Evolutionary conservation across 2,888 invertebrate species (phyloP), one percentile per base, ranked within the genome.

Genomic region (Eubasilissa splendida): DNA sequence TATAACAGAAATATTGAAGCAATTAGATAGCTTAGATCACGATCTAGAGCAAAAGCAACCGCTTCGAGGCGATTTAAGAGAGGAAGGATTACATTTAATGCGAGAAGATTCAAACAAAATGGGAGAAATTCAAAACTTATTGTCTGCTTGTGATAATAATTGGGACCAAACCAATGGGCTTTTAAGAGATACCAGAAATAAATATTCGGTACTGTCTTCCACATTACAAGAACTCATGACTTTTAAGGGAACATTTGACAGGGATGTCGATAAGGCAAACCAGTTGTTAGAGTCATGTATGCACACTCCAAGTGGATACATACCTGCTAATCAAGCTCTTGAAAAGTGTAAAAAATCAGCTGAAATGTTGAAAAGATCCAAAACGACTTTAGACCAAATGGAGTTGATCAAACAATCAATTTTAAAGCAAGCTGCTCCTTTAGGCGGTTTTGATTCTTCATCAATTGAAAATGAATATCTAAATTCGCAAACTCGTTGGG

Each of bases 21-120:
- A 89, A 82, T 86, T 93, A 73, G 91, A 92, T 87, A 87, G 89
- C 87, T 85, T 93, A 87, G 88, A 93, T 86, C 86, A 89, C 54
- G 91, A 91, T 10, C 86, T 93, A 7, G 92, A 92, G 85, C 90
- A 92, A 14, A 93, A 93, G 84, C 91, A 91, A 84, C 88, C 91
- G 5, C 88, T 94, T 0, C 94, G 94, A 85, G 93, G 95, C 84
- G 92, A 93, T 84, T 89, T 97, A n/a, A 93, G 95, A 85, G 93
- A 94, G 85, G 94, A 96, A 89, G 96, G 96, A 0, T 90, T 95
- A 77, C 91, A 94, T 85, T 88, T 96, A 84, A 93, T 96, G 93
- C 93, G 95, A 86, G 94, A 95, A 89, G 95, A 97, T 88, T 94
- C 95, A 85, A 92, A 93, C 76, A 95, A 95, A 84, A 94, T 95